Conservation (phyloP, 2,888 invertebrate genomes). For the Camptogramma bilineatum region DNA sequence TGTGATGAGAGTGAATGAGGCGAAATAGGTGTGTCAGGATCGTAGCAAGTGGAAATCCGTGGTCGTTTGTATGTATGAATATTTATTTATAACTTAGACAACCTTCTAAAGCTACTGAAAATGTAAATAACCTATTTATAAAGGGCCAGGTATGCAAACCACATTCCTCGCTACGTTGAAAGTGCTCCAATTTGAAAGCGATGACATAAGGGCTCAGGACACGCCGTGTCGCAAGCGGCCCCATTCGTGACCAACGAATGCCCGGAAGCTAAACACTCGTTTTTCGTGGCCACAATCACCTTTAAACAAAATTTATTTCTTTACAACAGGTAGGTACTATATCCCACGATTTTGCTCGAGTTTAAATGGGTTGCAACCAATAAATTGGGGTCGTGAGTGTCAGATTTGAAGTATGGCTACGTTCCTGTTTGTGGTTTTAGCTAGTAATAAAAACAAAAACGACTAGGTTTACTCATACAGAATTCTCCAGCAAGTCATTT, state of each 20-base stretch:
- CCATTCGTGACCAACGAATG: slow-evolving; percentile 75
- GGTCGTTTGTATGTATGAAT: no score
- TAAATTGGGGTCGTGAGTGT: slow-evolving; percentile 8
- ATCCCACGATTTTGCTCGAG: slow-evolving; percentile 26
- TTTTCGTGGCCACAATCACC: slow-evolving; percentile 70
- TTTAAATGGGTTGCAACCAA: slow-evolving; percentile 7
- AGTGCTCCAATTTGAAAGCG: slow-evolving; percentile 57
- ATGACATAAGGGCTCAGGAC: slow-evolving; percentile 63
- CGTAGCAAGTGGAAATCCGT: no score
- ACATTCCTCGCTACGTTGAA: slow-evolving; percentile 39
- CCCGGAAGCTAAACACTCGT: slow-evolving; percentile 74
- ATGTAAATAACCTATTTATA: neutral
- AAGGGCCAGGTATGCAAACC: slow-evolving; percentile 24
- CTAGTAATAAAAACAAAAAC: no score
- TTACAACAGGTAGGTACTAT: slow-evolving; percentile 5
- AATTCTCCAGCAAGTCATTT: neutral
- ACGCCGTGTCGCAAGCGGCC: slow-evolving; percentile 60
- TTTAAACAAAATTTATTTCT: slow-evolving; percentile 49
- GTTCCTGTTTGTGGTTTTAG: no score
- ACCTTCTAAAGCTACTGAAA: neutral
- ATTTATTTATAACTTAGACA: no score
- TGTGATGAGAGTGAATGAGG: no score
- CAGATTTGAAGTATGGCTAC: neutral
- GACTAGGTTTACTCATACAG: no score
- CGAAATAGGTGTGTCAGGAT: no score